Conservation (phyloP, 2,797 vertebrate genomes). For the Cyclura pinguis region DNA sequence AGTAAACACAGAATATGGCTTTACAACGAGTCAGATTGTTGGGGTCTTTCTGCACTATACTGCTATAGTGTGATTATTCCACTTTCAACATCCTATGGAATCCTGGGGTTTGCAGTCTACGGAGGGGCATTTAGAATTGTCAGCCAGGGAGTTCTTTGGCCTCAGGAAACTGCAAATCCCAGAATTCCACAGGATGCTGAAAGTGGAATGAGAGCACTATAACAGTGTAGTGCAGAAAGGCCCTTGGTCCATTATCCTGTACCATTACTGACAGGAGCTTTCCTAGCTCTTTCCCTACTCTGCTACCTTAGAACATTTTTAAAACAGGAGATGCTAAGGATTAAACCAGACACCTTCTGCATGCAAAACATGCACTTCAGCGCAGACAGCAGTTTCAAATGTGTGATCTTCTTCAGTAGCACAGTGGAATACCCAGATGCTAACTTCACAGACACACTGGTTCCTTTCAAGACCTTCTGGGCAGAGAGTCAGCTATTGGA, state of each 20-base stretch:
- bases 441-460: neutral
- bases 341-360: neutral
- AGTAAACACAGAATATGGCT: neutral
- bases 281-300: neutral
- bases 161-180: too few relatives aligned
- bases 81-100: too few relatives aligned
- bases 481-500: neutral
- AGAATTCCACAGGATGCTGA: too few relatives aligned
- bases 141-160: too few relatives aligned
- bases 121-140: too few relatives aligned
- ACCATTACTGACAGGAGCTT: neutral
- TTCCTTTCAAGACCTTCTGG: neutral
- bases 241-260: neutral
- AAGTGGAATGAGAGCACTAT: too few relatives aligned
- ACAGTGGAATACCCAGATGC: neutral
- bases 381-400: neutral
- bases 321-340: neutral
- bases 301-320: neutral
- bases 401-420: neutral
- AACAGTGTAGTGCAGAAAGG: too few relatives aligned
- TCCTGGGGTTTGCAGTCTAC: too few relatives aligned
- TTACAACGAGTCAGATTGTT: neutral
- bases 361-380: neutral
- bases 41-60: too few relatives aligned
- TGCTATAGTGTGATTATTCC: too few relatives aligned